Percentiles rank a stretch among this genome's conserved stretches.
Evolutionary conservation across 2,113 vertebrate genomes (phyloP).

Genomic region (Chionodraco myersi): DNA sequence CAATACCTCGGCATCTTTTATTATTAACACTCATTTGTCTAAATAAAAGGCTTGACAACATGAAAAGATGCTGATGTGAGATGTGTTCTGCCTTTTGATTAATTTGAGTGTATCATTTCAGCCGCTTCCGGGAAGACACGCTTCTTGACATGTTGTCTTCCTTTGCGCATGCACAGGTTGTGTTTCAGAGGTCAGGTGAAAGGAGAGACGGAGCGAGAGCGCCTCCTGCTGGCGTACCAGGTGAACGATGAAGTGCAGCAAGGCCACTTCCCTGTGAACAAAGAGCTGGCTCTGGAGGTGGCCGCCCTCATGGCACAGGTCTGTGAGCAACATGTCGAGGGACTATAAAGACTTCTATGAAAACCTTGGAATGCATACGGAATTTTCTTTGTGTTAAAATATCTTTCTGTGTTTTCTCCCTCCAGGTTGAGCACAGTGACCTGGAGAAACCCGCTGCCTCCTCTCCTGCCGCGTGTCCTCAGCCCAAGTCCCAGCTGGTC

Average conservation of each 20-base stretch:
- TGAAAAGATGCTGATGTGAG: not conserved
- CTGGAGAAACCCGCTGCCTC: slow-evolving; percentile 82
- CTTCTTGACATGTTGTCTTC: not conserved
- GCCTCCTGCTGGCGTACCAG: slow-evolving; percentile 90
- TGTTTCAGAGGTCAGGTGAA: slow-evolving; percentile 89
- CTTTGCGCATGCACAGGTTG: slow-evolving; percentile 72
- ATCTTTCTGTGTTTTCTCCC: not conserved
- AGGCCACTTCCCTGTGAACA: slow-evolving; percentile 91
- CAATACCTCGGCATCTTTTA: not conserved
- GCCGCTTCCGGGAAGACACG: not conserved
- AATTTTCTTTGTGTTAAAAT: not conserved
- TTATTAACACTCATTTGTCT: not conserved
- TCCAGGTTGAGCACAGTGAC: slow-evolving; percentile 89
- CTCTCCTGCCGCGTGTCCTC: slow-evolving; percentile 78
- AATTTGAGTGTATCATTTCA: not conserved
- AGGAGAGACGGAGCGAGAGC: slow-evolving; percentile 90
- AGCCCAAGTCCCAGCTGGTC: slow-evolving; percentile 87
- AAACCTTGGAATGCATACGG: no score
- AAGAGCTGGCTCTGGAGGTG: slow-evolving; percentile 91
- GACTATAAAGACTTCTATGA: no score
- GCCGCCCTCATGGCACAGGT: slow-evolving; percentile 92
- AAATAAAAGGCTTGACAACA: not conserved
- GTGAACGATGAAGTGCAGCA: slow-evolving; percentile 88
- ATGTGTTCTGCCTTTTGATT: not conserved
- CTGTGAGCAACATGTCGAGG: not conserved